Evolutionary conservation across 2,797 vertebrate genomes (phyloP).

Genomic region (Hephaestus fuliginosus): DNA sequence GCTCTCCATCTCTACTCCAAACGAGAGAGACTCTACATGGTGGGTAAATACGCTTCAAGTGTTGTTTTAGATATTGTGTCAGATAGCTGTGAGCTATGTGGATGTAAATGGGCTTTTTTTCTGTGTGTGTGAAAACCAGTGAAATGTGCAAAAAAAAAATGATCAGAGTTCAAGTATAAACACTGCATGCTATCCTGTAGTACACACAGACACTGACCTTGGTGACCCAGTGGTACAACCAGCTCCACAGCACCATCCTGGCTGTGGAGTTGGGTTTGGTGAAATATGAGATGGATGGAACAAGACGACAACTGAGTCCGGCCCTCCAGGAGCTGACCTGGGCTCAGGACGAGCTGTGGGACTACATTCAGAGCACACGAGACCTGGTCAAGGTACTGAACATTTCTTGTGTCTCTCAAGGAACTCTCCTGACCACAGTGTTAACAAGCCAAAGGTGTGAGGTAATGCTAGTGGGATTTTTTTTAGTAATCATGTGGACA

Average conservation of each 20-base stretch:
- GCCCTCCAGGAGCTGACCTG: constrained; percentile 81
- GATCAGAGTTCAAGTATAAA: neutral
- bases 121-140: neutral
- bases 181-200: constrained; percentile 47
- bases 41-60: constrained; percentile 56
- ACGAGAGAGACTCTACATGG: constrained; percentile 82
- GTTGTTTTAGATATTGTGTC: neutral
- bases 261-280: constrained; percentile 81
- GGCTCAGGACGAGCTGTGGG: constrained; percentile 82
- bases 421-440: neutral
- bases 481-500: neutral
- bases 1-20: constrained; percentile 84
- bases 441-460: neutral
- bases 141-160: neutral
- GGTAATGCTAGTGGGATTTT: neutral
- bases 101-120: neutral
- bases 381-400: constrained; percentile 73
- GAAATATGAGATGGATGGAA: constrained; percentile 75
- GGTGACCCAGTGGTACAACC: constrained; percentile 85
- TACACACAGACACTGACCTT: constrained; percentile 81
- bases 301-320: constrained; percentile 77
- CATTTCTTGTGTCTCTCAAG: neutral
- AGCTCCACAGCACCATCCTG: constrained; percentile 82
- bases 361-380: constrained; percentile 79
- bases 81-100: neutral